Percentiles rank a stretch among this genome's conserved stretches.
Evolutionary conservation across 2,888 invertebrate species (phyloP).

Genomic region (Adelognathus sp.): DNA sequence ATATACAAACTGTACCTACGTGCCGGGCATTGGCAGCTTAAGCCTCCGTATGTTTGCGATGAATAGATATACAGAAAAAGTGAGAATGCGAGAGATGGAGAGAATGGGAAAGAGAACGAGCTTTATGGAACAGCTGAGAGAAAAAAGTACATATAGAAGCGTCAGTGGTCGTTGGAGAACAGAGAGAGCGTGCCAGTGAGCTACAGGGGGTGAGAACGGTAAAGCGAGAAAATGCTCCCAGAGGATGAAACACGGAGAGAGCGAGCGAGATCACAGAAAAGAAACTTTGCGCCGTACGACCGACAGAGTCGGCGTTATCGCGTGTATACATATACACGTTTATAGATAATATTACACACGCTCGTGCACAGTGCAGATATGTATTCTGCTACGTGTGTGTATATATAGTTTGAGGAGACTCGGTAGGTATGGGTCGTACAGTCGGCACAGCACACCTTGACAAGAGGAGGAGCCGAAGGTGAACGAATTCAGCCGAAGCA

Average conservation of each 20-base stretch:
- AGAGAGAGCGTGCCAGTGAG: constrained; percentile 19
- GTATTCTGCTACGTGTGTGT: not conserved
- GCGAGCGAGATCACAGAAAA: constrained; percentile 45
- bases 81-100: too few species aligned
- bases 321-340: constrained; percentile 22
- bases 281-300: constrained; percentile 57
- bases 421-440: constrained; percentile 15
- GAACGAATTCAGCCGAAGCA: constrained; percentile 63
- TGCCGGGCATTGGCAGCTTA: not conserved
- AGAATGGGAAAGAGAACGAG: too few species aligned
- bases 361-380: not conserved
- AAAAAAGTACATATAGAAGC: constrained; percentile 11
- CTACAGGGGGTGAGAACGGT: constrained; percentile 37
- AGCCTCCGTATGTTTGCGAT: not conserved
- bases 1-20: not conserved
- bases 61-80: not conserved
- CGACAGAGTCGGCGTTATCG: constrained; percentile 59
- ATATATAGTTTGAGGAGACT: not conserved
- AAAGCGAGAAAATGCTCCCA: not conserved
- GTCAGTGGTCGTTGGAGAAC: constrained; percentile 50
- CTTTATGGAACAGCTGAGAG: not conserved
- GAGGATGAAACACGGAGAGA: not conserved
- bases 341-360: constrained; percentile 3
- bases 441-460: constrained; percentile 37
- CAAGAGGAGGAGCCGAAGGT: constrained; percentile 52